Percentiles rank a stretch among this genome's conserved stretches.
Conservation (phyloP, 2,797 vertebrate species). For the Prionace glauca region DNA sequence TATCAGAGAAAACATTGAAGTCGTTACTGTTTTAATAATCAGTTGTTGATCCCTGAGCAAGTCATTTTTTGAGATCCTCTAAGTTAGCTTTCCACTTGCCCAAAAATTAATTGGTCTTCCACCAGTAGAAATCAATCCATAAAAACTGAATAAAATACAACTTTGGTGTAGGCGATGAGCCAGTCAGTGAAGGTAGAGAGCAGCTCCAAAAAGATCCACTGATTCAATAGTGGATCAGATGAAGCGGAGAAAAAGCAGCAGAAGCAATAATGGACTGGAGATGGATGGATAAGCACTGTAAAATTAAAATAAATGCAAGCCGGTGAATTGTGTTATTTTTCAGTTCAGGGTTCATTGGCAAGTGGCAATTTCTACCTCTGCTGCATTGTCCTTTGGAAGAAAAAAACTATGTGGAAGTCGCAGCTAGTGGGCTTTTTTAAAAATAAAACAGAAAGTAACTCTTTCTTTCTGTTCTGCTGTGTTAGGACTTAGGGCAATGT, state of each 20-base stretch:
- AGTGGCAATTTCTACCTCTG: neutral
- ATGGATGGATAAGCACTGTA: conserved; percentile 3
- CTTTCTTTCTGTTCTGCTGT: neutral
- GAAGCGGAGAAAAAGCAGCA: conserved; percentile 20
- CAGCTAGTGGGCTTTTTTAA: neutral
- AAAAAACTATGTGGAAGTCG: neutral
- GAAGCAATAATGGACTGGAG: conserved; percentile 27
- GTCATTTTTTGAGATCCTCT: conserved; percentile 1
- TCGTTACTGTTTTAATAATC: neutral
- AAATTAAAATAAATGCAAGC: conserved; percentile 30
- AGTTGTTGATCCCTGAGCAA: neutral
- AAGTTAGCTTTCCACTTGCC: conserved; percentile 13
- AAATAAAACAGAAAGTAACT: neutral
- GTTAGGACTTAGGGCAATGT: neutral
- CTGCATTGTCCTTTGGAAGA: neutral
- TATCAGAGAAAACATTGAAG: neutral
- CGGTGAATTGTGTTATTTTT: conserved; percentile 9
- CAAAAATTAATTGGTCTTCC: conserved; percentile 1
- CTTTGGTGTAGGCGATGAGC: conserved; percentile 17
- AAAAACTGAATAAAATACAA: neutral
- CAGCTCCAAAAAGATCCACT: conserved; percentile 22
- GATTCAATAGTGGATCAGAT: conserved; percentile 22
- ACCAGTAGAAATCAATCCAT: conserved; percentile 3
- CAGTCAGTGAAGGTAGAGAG: conserved; percentile 13
- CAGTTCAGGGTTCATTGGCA: conserved; percentile 6